Evolutionary conservation across 2,888 invertebrate species (phyloP).

Genomic region (Sturmia bella): DNA sequence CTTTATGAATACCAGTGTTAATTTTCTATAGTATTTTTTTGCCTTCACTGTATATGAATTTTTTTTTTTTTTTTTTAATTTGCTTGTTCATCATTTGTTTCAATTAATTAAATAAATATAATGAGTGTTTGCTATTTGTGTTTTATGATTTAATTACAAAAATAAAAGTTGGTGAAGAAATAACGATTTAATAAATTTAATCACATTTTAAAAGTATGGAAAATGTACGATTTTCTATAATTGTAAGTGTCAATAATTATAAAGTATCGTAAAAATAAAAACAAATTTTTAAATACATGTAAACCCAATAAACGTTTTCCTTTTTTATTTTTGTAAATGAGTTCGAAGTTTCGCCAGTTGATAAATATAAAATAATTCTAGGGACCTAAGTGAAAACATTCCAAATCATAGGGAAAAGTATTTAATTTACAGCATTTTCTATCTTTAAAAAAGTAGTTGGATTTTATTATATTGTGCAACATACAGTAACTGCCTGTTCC

Average conservation of each 20-base stretch:
- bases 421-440: too few relatives aligned
- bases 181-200: background rate
- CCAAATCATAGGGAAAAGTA: too few relatives aligned
- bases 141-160: constrained; percentile 61
- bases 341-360: too few relatives aligned
- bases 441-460: too few relatives aligned
- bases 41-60: constrained; percentile 7
- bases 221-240: constrained; percentile 81
- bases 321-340: too few relatives aligned
- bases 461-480: too few relatives aligned
- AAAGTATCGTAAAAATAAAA: background rate
- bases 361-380: too few relatives aligned
- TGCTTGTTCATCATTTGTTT: constrained; percentile 58
- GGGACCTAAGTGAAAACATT: too few relatives aligned
- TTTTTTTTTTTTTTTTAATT: background rate
- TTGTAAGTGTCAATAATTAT: constrained; percentile 77
- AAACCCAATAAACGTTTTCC: too few relatives aligned
- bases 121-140: constrained; percentile 65
- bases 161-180: constrained; percentile 21
- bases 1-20: background rate
- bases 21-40: background rate
- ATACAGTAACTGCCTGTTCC: too few relatives aligned
- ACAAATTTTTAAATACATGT: too few relatives aligned
- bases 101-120: constrained; percentile 48
- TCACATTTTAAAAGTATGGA: constrained; percentile 75